Evolutionary conservation across 37 sponge, comb jelly and placozoan genomes (phyloP).

Genomic region (Ephydatia muelleri): DNA sequence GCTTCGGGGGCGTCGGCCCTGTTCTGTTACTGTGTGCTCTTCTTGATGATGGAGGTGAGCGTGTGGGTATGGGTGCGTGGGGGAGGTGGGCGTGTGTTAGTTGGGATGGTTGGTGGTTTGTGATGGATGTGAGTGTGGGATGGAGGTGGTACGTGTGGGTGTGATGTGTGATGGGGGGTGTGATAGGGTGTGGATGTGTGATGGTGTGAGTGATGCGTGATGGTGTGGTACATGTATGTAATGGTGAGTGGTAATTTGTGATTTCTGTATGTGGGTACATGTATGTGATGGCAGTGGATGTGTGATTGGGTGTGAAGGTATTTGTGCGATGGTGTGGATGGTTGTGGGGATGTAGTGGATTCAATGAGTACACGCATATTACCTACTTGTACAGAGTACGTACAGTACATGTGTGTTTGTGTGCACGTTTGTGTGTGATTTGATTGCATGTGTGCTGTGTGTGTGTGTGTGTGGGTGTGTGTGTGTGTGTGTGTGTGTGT

Average conservation of each 20-base stretch:
- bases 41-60: slow-evolving; percentile 77
- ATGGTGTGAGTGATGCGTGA: too few species aligned
- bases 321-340: too few species aligned
- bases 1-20: slow-evolving; percentile 72
- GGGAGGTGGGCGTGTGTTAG: neutral
- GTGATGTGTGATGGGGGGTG: neutral
- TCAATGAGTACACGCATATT: too few species aligned
- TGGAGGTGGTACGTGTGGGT: neutral
- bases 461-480: too few species aligned
- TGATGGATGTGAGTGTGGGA: neutral
- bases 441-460: neutral
- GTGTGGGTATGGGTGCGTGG: neutral
- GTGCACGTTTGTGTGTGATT: too few species aligned
- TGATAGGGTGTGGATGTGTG: neutral
- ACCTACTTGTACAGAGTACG: too few species aligned
- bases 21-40: slow-evolving; percentile 73
- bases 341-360: too few species aligned
- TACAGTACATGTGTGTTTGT: neutral
- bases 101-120: too few species aligned
- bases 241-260: neutral
- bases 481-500: too few species aligned
- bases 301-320: neutral
- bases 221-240: neutral
- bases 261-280: neutral
- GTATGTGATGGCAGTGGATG: neutral